These are phyloP conservation scores for Drosophila miranda DNA, from an alignment of 1,140 invertebrate species.

Conservation along the genomic window DNA sequence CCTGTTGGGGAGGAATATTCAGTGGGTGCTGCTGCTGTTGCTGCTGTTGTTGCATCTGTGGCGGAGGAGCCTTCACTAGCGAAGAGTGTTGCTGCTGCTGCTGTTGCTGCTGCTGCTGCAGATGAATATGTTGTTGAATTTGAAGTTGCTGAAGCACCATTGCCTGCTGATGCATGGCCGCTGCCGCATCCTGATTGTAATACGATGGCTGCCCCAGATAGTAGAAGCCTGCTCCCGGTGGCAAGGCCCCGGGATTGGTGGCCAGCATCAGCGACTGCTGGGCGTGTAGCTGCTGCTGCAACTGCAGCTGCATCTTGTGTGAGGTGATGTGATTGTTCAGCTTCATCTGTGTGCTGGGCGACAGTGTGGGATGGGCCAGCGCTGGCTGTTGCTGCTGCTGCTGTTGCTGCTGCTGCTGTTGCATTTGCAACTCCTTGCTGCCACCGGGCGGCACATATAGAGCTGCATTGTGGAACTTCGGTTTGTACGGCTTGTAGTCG, in stretches of 20 bases:
- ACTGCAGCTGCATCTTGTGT: conserved; percentile 73
- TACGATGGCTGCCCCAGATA: conserved; percentile 63
- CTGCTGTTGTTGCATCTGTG: conserved; percentile 38
- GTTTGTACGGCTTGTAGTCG: conserved; percentile 86
- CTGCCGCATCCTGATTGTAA: conserved; percentile 57
- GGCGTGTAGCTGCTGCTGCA: conserved; percentile 64
- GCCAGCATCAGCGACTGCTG: conserved; percentile 57
- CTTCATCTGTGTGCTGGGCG: conserved; percentile 75
- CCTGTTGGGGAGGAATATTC: conserved; percentile 47
- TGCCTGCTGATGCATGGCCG: conserved; percentile 63
- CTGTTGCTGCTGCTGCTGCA: conserved; percentile 51
- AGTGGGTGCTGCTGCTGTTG: conserved; percentile 15
- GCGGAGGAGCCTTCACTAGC: conserved; percentile 42
- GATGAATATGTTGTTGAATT: conserved; percentile 56
- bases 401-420: conserved; percentile 34
- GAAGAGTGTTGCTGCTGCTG: conserved; percentile 50
- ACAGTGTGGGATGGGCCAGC: conserved; percentile 67
- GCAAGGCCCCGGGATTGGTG: conserved; percentile 41
- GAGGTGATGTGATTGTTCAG: conserved; percentile 77
- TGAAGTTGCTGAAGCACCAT: conserved; percentile 63
- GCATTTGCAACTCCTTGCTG: conserved; percentile 58
- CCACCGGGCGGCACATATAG: conserved; percentile 82
- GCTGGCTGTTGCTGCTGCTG: conserved; percentile 39
- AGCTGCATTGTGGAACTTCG: conserved; percentile 88
- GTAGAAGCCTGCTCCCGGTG: conserved; percentile 45